These are phyloP conservation scores for Ormyrus rosae DNA, from an alignment of 2,888 invertebrate genomes.

Conservation along the genomic window DNA sequence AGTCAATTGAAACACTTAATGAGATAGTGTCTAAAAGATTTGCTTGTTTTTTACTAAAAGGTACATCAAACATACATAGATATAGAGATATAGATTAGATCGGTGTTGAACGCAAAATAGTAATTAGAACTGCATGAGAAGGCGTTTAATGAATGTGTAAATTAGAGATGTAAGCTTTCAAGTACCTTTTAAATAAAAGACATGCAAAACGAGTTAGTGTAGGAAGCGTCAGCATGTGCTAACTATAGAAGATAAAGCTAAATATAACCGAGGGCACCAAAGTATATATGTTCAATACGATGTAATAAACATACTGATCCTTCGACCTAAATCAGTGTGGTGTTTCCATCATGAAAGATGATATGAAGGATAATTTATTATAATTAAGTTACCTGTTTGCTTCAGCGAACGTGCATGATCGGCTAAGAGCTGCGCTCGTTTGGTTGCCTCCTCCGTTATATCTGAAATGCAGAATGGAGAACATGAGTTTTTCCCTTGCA, in stretches of 20 bases:
- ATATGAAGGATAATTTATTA: slow-evolving; percentile 23
- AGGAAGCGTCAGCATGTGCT: slow-evolving; percentile 75
- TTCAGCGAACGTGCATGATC: slow-evolving; percentile 65
- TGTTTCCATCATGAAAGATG: slow-evolving; percentile 57
- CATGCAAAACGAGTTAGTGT: slow-evolving; percentile 72
- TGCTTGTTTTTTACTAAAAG: slow-evolving; percentile 72
- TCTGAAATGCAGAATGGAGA: slow-evolving; percentile 66
- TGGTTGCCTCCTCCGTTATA: slow-evolving; percentile 73
- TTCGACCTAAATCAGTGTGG: slow-evolving; percentile 64
- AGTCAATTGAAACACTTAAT: slow-evolving; percentile 67
- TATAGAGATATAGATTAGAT: background rate
- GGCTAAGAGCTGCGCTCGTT: slow-evolving; percentile 70
- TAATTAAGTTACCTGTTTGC: slow-evolving; percentile 69
- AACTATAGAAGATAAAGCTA: slow-evolving; percentile 76
- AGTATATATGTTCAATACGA: slow-evolving; percentile 65
- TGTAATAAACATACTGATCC: slow-evolving; percentile 64
- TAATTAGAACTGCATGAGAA: background rate
- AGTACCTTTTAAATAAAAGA: slow-evolving; percentile 71
- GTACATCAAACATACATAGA: slow-evolving; percentile 53
- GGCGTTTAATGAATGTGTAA: background rate
- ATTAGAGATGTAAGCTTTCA: background rate
- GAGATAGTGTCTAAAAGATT: slow-evolving; percentile 67
- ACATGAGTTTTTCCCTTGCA: slow-evolving; percentile 30
- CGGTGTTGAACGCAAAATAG: slow-evolving; percentile 1
- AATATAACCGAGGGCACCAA: slow-evolving; percentile 76